Base-by-base conservation (phyloP, 2,888 invertebrate genomes). In the Odiellus spinosus region DNA sequence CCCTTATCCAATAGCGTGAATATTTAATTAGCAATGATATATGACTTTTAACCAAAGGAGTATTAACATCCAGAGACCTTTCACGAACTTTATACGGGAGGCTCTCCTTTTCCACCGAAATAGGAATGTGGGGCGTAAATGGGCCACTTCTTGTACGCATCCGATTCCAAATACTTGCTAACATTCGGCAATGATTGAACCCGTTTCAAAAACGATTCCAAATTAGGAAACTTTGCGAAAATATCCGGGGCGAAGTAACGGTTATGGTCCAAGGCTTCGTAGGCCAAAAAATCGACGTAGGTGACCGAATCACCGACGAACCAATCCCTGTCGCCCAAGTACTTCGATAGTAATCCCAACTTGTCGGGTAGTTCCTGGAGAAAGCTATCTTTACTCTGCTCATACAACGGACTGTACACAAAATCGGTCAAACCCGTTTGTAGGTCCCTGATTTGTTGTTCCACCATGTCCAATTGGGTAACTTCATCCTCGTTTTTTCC, bases 211-310 rank as follows among this genome's bases (percentile, higher is more conserved):
- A 42, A 53, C 1, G 19, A 38, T 4, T 8, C 10, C 2, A 52
- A 20, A 20, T 33, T 44, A 11, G 20, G 17, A 20, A 39, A 53
- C 21, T 52, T 40, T 2, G 45, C 48, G 6, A 48, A 11, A 6
- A 26, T 18, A n/a, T 8, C 48, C 2, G 42, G n/a, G 12, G 19
- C 12, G 17, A 45, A 43, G 2, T 20, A n/a, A n/a, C 52, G 8
- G 17, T 50, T 21, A 26, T 32, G 40, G 21, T 52, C 52, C 17
- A 52, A 18, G 18, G 19, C n/a, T 26, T 53, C 53, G 36, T 53
- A 53, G 8, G 32, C 12, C 3, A 54, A 15, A 32, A 54, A 43
- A 33, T 53, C 53, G 11, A 51, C 46, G 35, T 50, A 53, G 32
- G 42, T 53, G n/a, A 53, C 19, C n/a, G 40, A 11, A 11, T 44